phyloP scores from a whole-genome alignment of 2,888 invertebrate genomes.

The Pemphredon lugubris region DNA sequence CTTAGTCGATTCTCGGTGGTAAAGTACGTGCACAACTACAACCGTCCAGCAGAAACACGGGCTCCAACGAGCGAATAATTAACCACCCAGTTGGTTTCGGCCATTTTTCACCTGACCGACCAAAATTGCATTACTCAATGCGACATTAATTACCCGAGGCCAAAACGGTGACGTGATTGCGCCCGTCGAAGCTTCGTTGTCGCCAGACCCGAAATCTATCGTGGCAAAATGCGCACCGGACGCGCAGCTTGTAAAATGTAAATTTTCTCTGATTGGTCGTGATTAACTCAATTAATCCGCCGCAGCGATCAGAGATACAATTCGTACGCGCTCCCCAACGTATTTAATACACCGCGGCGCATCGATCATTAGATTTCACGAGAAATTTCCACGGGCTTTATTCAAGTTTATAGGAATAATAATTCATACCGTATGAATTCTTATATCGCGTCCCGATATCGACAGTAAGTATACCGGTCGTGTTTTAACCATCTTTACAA shows the following conservation, averaged over 20 bases:
- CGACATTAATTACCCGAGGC: conserved; percentile 40
- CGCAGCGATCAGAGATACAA: conserved; percentile 1
- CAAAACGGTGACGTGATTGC: conserved; percentile 31
- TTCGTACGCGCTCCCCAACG: conserved; percentile 29
- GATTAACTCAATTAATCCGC: conserved; percentile 52
- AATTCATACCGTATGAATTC: too few relatives aligned
- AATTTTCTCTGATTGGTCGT: conserved; percentile 46
- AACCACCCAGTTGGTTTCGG: not conserved
- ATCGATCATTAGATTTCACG: conserved; percentile 8
- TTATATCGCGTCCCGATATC: too few relatives aligned
- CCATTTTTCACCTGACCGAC: conserved; percentile 26
- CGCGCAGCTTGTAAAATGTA: conserved; percentile 52
- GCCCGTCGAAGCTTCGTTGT: conserved; percentile 24
- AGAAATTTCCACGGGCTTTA: too few relatives aligned
- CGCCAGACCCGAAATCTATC: conserved; percentile 30
- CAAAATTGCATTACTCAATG: conserved; percentile 29
- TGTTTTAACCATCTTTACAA: too few relatives aligned
- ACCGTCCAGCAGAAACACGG: not conserved
- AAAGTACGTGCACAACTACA: not conserved
- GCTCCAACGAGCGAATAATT: not conserved
- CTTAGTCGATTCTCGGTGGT: conserved; percentile 1
- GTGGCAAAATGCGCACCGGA: not conserved
- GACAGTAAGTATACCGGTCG: too few relatives aligned
- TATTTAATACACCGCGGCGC: not conserved
- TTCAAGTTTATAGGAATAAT: too few relatives aligned